Base-by-base conservation (phyloP, 2,888 invertebrate genomes). In the Agrotis segetum region DNA sequence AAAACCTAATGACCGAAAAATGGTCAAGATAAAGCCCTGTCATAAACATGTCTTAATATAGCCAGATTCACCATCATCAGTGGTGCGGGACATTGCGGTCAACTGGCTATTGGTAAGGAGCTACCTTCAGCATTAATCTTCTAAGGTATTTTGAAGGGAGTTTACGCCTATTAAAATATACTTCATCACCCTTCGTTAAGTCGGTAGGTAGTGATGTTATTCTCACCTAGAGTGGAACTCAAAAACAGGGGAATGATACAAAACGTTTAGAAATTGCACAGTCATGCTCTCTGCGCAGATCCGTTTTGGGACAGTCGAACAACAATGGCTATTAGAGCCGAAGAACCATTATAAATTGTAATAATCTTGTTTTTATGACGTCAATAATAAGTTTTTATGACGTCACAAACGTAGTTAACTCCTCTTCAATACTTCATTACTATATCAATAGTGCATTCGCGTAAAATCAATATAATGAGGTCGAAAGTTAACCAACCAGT, bases 11-110 rank as follows among this genome's bases (percentile, higher is more conserved):
- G 44, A 79, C 63, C 60, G 55, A 73, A 78, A 77, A 77, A 50
- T 46, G 46, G 13, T 59, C 24, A 17, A 62, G 50, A 60, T 47
- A 71, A 55, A 40, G 4, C 19, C 44, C 29, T 44, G 13, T 14
- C 34, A 34, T 34, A 34, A 47, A 53, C 21, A 13, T 47, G 52
- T 52, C 63, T 58, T 74, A 68, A 74, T 69, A 77, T 74, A 74
- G 74, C 16, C 40, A 49, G n/a, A 47, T 16, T 55, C 56, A n/a
- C 24, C 60, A 64, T 61, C 52, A 17, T 49, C 61, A 53, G 11
- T 52, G 79, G 56, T 74, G 77, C 79, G 68, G 44, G 55, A 52
- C 55, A 49, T 60, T 74, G 68, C 64, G 74, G 68, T 69, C 49
- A 44, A 40, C 44, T 61, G 29, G 34, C 47, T 50, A 55, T 9